Conservation (phyloP, 2,797 vertebrate species). For the Enteromius radiatus region DNA sequence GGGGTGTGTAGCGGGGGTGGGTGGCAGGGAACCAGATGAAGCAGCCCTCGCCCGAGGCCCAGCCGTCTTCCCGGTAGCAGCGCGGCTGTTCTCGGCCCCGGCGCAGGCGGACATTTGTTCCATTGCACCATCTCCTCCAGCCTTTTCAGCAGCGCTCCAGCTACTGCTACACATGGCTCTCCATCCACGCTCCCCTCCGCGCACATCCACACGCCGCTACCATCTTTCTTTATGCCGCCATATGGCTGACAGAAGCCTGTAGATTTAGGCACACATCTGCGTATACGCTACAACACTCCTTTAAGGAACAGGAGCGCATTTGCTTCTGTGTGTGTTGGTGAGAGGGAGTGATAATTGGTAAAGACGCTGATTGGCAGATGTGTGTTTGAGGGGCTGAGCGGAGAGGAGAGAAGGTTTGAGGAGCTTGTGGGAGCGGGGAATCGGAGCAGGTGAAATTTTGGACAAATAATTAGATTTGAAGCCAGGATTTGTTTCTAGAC, state of each 20-base stretch:
- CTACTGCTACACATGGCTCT: conserved; percentile 82
- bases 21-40: conserved; percentile 82
- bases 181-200: conserved; percentile 80
- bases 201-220: conserved; percentile 94
- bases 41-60: conserved; percentile 88
- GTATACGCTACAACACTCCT: conserved; percentile 90
- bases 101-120: conserved; percentile 91
- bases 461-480: not conserved
- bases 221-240: conserved; percentile 98
- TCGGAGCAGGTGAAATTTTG: conserved; percentile 30
- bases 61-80: conserved; percentile 91
- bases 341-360: conserved; percentile 79
- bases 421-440: conserved; percentile 49
- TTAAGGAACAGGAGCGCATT: conserved; percentile 70
- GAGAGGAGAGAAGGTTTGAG: conserved; percentile 60
- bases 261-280: conserved; percentile 99
- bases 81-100: conserved; percentile 92
- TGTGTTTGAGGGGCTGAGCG: conserved; percentile 72
- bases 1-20: conserved; percentile 55
- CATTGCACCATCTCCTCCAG: conserved; percentile 97
- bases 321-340: conserved; percentile 57
- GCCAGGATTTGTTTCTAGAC: not conserved
- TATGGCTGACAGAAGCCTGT: conserved; percentile 99
- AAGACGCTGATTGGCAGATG: conserved; percentile 79
- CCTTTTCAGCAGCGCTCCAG: conserved; percentile 87